phyloP scores from a whole-genome alignment of 2,797 vertebrate species.

The Gymnopithys bicolor region DNA sequence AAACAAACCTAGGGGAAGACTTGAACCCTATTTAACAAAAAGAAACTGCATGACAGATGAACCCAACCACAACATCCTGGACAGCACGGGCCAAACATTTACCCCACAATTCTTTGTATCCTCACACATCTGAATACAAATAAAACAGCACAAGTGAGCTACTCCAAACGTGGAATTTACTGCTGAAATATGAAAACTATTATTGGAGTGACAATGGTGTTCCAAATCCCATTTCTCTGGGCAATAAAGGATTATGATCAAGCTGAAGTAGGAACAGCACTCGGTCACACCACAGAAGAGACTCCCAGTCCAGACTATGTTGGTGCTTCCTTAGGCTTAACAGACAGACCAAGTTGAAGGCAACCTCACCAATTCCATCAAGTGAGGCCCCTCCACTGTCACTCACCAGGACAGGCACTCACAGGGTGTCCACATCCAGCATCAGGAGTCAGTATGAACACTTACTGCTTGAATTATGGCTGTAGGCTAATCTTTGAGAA shows the following conservation, averaged over 20 bases:
- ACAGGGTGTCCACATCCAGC: neutral
- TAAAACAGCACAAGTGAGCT: neutral
- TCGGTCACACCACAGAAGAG: neutral
- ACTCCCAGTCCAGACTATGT: neutral
- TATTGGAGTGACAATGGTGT: neutral
- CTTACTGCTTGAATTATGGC: neutral
- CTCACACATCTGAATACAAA: neutral
- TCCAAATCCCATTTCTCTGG: neutral
- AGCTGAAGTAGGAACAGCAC: neutral
- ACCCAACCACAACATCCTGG: neutral
- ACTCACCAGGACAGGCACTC: neutral
- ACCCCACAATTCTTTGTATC: neutral
- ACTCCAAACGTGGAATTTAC: neutral
- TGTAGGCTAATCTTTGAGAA: constrained; percentile 11
- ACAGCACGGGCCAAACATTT: neutral
- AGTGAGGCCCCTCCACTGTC: neutral
- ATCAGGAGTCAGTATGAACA: constrained; percentile 5
- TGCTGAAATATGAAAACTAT: neutral
- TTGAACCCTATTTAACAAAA: neutral
- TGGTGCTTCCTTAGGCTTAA: neutral
- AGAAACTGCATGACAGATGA: neutral
- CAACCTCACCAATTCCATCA: neutral
- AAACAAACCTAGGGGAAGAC: neutral
- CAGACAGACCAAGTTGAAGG: neutral
- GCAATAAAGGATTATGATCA: neutral